Base-by-base conservation (phyloP, 1,140 invertebrate genomes). In the Leptinotarsa lineolata region DNA sequence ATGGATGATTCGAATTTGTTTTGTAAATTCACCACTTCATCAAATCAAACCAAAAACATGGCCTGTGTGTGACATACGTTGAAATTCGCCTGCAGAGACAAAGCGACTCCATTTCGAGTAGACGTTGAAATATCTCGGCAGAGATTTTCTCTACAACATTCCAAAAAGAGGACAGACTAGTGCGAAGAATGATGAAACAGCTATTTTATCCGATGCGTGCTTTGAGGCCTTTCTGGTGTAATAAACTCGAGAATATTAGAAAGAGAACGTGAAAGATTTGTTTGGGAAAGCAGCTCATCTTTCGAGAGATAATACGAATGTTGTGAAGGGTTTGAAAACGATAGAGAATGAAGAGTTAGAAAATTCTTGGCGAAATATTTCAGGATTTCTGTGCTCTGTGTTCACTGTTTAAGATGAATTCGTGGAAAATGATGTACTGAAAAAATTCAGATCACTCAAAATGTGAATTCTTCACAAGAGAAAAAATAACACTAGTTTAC, bases 181-280 rank as follows among this genome's bases (percentile, higher is more conserved):
- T 22, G 24, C 39, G 4, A 39, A 18, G 64, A 66, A 66, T 66
- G 64, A 44, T 66, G 64, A 66, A 66, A 66, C 64, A 66, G 64
- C 30, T 18, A 39, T 20, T 66, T 39, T 5, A 66, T 18, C 39
- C 64, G 39, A 44, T 30, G 39, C 39, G 39, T 66, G 39, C 30
- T 18, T n/a, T 39, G 30, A 54, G 48, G n/a, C 13, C 48, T 16
- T n/a, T 54, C 4, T 54, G 15, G 15, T 54, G 4, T 13, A 18
- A 54, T 54, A 54, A 16, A 54, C n/a, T 4, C n/a, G 48, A 18
- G 15, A 54, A 54, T 54, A 54, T 54, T 8, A 39, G 30, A 39
- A 39, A 39, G 30, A 39, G 30, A 39, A 39, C 30, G 30, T 39
- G 30, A 13, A 54, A 54, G 15, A 54, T 54, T 54, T 54, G n/a